Evolutionary conservation across 2,888 invertebrate genomes (phyloP).

Genomic region (Synanthedon formicaeformis): DNA sequence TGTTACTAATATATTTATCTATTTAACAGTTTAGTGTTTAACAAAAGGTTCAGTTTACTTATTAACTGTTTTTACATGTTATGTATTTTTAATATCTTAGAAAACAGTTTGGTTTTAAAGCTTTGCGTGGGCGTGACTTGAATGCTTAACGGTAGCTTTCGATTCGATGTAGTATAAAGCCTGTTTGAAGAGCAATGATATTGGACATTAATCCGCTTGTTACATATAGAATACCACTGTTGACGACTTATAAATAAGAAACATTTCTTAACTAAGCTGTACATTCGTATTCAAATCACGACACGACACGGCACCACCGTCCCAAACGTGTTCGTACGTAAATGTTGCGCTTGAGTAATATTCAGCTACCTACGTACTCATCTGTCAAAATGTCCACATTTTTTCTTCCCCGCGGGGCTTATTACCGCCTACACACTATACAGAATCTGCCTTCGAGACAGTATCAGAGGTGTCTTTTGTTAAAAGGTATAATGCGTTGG

Average conservation of each 20-base stretch:
- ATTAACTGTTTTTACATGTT: no score
- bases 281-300: slow-evolving; percentile 17
- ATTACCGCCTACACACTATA: slow-evolving; percentile 41
- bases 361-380: slow-evolving; percentile 15
- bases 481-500: not conserved
- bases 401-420: slow-evolving; percentile 8
- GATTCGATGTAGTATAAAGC: not conserved
- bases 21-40: no score
- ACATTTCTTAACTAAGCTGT: slow-evolving; percentile 1
- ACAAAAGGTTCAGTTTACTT: no score
- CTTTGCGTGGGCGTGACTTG: no score
- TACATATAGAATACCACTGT: no score
- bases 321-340: not conserved
- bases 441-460: slow-evolving; percentile 7
- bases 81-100: no score
- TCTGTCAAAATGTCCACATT: slow-evolving; percentile 28
- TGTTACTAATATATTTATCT: no score
- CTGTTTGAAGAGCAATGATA: no score
- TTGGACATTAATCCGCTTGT: no score
- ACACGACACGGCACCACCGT: slow-evolving; percentile 4
- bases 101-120: no score
- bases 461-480: slow-evolving; percentile 2
- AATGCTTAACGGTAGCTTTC: slow-evolving; percentile 4
- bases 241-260: no score
- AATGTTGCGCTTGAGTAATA: slow-evolving; percentile 1